phyloP scores from a whole-genome alignment of 2,797 vertebrate species.

The Rousettus madagascariensis region DNA sequence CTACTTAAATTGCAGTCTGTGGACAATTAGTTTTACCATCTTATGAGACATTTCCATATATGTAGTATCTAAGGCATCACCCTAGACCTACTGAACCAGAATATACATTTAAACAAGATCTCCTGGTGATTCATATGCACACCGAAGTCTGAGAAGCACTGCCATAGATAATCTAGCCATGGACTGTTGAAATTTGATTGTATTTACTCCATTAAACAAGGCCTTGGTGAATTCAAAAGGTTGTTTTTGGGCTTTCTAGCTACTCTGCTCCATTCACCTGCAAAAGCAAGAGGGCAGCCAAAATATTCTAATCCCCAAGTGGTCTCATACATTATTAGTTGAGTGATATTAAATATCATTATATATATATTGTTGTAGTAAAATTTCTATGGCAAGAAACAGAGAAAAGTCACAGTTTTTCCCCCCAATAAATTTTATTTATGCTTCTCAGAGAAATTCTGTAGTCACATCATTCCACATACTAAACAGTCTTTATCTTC shows the following conservation, averaged over 20 bases:
- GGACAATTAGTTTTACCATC: not conserved
- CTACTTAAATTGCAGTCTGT: not conserved
- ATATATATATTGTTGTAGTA: not conserved
- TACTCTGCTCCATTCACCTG: not conserved
- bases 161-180: conserved; percentile 37
- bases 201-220: conserved; percentile 65
- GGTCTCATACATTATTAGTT: not conserved
- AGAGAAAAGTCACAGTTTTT: not conserved
- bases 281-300: conserved; percentile 44
- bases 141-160: conserved; percentile 20
- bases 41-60: not conserved
- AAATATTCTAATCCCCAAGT: conserved; percentile 44
- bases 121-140: not conserved
- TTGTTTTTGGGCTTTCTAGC: conserved; percentile 39
- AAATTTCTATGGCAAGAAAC: conserved; percentile 21
- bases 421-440: not conserved
- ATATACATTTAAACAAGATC: conserved; percentile 26
- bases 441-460: conserved; percentile 19
- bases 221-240: conserved; percentile 18
- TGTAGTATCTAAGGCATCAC: not conserved
- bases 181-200: conserved; percentile 67
- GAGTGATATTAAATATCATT: conserved; percentile 44
- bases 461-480: not conserved
- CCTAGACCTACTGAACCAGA: not conserved
- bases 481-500: not conserved